phyloP scores from a whole-genome alignment of 2,797 vertebrate species.

The Tenualosa thibaudeaui region DNA sequence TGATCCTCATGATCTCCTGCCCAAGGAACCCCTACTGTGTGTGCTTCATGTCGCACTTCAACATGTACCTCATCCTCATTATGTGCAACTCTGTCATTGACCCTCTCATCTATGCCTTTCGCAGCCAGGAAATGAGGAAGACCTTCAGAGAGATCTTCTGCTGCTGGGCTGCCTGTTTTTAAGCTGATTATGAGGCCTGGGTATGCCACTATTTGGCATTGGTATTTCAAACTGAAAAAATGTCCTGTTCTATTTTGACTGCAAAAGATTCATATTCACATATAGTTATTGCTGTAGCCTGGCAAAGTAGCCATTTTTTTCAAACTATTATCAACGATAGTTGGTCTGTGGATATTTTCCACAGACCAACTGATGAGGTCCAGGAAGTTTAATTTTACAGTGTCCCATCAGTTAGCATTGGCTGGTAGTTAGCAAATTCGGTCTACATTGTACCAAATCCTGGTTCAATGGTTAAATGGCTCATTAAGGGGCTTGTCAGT shows the following conservation, averaged over 20 bases:
- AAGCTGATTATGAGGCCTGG: slow-evolving; percentile 54
- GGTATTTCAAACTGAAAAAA: neutral
- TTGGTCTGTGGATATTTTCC: too few relatives aligned
- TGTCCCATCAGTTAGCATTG: too few relatives aligned
- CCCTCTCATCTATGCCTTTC: slow-evolving; percentile 87
- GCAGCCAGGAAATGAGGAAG: slow-evolving; percentile 86
- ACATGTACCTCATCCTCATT: slow-evolving; percentile 88
- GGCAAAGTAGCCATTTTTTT: too few relatives aligned
- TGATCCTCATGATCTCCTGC: slow-evolving; percentile 86
- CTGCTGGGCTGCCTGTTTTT: slow-evolving; percentile 57
- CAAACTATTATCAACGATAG: too few relatives aligned
- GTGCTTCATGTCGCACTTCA: slow-evolving; percentile 91
- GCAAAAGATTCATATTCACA: neutral
- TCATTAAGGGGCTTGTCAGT: too few relatives aligned
- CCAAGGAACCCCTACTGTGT: slow-evolving; percentile 85
- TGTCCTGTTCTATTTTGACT: neutral
- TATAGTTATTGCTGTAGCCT: neutral
- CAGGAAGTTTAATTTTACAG: too few relatives aligned
- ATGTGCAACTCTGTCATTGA: slow-evolving; percentile 89
- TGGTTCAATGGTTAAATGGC: too few relatives aligned
- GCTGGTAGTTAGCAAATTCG: too few relatives aligned
- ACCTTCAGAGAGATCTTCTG: slow-evolving; percentile 87
- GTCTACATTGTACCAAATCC: too few relatives aligned
- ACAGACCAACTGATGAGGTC: too few relatives aligned
- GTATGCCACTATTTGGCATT: neutral